Evolutionary conservation across 2,797 vertebrate species (phyloP).

Genomic region (Triplophysa yarkandensis): DNA sequence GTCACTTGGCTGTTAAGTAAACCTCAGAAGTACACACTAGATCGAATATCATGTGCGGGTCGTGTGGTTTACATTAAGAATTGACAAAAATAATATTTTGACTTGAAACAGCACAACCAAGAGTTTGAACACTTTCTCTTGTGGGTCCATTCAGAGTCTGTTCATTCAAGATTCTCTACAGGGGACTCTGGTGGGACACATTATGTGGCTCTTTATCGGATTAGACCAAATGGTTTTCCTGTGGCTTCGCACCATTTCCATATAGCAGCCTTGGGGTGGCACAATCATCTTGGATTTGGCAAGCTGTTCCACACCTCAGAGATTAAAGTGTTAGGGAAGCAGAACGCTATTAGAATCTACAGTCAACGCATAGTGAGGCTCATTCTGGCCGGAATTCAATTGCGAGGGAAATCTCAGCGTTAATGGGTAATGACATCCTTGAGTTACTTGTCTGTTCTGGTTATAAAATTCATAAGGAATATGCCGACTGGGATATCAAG

Average conservation of each 20-base stretch:
- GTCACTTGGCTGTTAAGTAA: neutral
- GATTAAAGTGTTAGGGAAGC: conserved; percentile 29
- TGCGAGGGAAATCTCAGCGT: conserved; percentile 17
- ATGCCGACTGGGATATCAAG: conserved; percentile 23
- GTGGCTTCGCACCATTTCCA: conserved; percentile 71
- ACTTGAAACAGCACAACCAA: conserved; percentile 8
- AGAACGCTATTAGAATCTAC: conserved; percentile 30
- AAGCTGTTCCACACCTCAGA: conserved; percentile 77
- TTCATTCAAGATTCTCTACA: conserved; percentile 39
- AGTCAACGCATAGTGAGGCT: conserved; percentile 24
- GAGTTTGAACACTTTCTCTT: conserved; percentile 9
- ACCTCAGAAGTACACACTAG: neutral
- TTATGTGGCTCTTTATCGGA: conserved; percentile 55
- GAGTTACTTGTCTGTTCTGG: conserved; percentile 36
- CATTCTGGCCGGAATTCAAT: conserved; percentile 28
- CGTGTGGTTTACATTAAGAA: neutral
- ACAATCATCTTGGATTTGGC: conserved; percentile 74
- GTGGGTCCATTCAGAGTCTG: neutral
- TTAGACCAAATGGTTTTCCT: conserved; percentile 68
- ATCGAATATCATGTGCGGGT: neutral
- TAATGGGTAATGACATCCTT: conserved; percentile 37
- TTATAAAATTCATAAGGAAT: conserved; percentile 25
- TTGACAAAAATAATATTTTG: neutral
- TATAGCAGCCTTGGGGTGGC: conserved; percentile 74
- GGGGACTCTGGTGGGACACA: conserved; percentile 34